Evolutionary conservation across 2,797 vertebrate species (phyloP), one percentile per base, ranked within the genome.

Genomic region (Mormyrops attenuatus): DNA sequence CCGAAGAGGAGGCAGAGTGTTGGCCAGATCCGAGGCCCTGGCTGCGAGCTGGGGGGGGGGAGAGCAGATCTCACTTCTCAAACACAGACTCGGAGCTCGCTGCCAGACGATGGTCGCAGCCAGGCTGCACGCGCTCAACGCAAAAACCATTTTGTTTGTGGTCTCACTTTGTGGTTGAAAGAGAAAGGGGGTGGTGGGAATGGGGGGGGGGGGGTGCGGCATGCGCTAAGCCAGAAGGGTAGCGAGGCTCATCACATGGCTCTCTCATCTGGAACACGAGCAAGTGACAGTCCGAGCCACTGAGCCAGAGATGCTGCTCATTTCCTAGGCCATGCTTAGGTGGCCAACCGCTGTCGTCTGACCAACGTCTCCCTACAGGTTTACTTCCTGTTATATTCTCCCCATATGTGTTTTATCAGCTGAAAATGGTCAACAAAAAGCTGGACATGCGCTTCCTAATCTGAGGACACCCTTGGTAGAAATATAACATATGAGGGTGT

Each of bases 1-100:
- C 84, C 90, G 7, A 91, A 88, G 88, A 85, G 88, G 88, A 80
- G 95, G 96, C 96, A 95, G 95, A 94, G 95, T 95, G 94, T 95
- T 97, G 96, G 97, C 97, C 96, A 95, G 95, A 96, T 95, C 96
- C 95, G 94, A 96, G 97, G 95, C 96, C 96, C 96, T 97, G 95
- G 95, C 96, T 96, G 96, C 95, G 96, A 97, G 92, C 34, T 88
- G 69, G 57, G 38, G 41, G 66, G 89, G 57, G 34, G 90, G 96
- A 95, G 96, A 96, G 96, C 96, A 96, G 96, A 96, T 96, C 96
- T 97, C 94, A 94, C 94, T 96, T 95, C 96, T 96, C 96, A 97
- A 96, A 96, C 96, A 96, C 94, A 93, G 91, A 80, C 89, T 90
- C 90, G 80, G 89, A 90, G 91, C 89, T 88, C 20, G 5, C 53